Conservation (phyloP, 2,888 invertebrate genomes). For the Andrena marginata region DNA sequence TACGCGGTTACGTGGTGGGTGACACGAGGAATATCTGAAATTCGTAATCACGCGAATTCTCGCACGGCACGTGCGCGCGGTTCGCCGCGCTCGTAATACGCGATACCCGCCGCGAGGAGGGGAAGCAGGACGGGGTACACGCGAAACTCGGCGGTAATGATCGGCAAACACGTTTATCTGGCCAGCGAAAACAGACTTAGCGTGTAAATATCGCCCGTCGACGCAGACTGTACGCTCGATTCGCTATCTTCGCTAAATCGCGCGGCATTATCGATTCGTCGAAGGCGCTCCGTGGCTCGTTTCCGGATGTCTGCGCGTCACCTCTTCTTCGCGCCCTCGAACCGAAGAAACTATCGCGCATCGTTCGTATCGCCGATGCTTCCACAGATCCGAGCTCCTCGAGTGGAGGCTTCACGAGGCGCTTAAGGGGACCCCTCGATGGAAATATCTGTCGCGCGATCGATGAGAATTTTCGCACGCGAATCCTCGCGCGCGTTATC, state of each 20-base stretch:
- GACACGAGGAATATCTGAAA: background rate
- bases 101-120: conserved; percentile 1
- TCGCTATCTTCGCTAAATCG: conserved; percentile 46
- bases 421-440: background rate
- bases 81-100: conserved; percentile 15
- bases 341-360: background rate
- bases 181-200: conserved; percentile 42
- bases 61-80: background rate
- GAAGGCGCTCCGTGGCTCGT: conserved; percentile 23
- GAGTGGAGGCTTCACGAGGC: no score
- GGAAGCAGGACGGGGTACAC: conserved; percentile 1
- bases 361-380: no score
- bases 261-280: conserved; percentile 52
- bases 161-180: conserved; percentile 55
- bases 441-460: conserved; percentile 29
- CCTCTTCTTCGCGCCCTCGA: no score
- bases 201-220: conserved; percentile 45
- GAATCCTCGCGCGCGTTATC: conserved; percentile 15
- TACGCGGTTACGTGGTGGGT: background rate
- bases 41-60: conserved; percentile 16
- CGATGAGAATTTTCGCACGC: conserved; percentile 4
- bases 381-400: no score
- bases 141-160: conserved; percentile 38
- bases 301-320: conserved; percentile 42
- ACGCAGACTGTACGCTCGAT: conserved; percentile 33